Evolutionary conservation across 2,888 invertebrate species (phyloP).

Genomic region (Ramazzottius varieornatus): DNA sequence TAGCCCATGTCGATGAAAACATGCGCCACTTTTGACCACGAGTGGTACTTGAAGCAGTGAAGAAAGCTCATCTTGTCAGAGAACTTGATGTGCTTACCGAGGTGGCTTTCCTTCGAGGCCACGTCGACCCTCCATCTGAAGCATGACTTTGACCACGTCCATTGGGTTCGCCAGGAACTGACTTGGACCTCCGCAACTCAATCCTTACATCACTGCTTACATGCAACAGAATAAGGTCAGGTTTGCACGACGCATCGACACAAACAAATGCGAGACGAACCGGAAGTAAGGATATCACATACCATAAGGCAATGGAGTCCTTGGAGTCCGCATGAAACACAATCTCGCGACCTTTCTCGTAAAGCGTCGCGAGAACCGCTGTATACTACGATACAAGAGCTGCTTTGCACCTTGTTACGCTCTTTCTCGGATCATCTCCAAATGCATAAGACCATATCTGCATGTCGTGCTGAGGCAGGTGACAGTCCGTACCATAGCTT

Average conservation of each 20-base stretch:
- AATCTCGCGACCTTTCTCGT: conserved; percentile 49
- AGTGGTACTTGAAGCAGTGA: conserved; percentile 83
- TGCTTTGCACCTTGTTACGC: background rate
- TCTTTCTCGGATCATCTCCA: conserved; percentile 10
- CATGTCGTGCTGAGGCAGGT: conserved; percentile 61
- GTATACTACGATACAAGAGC: conserved; percentile 22
- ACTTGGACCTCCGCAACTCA: conserved; percentile 52
- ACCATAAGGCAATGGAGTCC: conserved; percentile 39
- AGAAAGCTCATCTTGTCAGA: conserved; percentile 85
- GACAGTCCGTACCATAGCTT: conserved; percentile 65
- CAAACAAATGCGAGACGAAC: no score
- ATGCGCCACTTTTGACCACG: no score
- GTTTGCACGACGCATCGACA: no score
- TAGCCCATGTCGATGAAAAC: no score
- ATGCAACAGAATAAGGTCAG: no score
- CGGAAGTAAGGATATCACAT: no score
- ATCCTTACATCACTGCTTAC: conserved; percentile 43
- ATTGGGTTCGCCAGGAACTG: conserved; percentile 65
- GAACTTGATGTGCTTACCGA: conserved; percentile 18
- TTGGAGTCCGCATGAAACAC: conserved; percentile 37
- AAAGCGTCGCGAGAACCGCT: conserved; percentile 56
- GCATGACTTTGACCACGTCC: conserved; percentile 72
- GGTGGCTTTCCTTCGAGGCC: conserved; percentile 50
- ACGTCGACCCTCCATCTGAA: conserved; percentile 70
- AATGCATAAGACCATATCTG: no score